Evolutionary conservation across 2,888 invertebrate species (phyloP).

Genomic region (Cephus spinipes): DNA sequence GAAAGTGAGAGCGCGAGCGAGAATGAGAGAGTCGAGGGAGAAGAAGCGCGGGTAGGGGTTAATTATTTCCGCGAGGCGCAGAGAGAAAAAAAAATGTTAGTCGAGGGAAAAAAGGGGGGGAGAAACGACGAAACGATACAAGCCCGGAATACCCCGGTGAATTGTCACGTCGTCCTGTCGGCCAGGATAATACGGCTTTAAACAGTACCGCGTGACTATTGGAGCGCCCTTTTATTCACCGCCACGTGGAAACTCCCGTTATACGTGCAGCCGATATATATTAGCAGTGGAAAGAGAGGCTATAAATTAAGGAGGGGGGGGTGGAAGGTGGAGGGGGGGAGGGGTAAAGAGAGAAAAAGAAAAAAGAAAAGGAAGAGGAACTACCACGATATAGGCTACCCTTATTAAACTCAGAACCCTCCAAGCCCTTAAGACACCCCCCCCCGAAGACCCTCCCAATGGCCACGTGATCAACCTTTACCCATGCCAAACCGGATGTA

Average conservation of each 20-base stretch:
- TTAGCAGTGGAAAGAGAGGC: background rate
- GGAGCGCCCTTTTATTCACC: background rate
- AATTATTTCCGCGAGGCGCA: background rate
- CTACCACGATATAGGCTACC: background rate
- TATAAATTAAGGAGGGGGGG: background rate
- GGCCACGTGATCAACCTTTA: background rate
- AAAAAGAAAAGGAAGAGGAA: background rate
- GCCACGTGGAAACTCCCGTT: background rate
- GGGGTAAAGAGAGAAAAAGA: background rate
- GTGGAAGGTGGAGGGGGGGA: no score
- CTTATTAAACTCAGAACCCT: background rate
- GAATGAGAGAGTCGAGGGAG: background rate
- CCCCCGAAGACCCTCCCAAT: background rate
- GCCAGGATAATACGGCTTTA: background rate
- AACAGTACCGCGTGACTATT: background rate
- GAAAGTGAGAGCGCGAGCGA: background rate
- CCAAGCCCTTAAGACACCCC: background rate
- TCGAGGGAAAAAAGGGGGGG: background rate
- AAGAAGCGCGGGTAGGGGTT: background rate
- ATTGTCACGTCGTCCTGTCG: background rate
- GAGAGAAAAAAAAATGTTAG: slow-evolving; percentile 11
- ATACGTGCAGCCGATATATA: background rate
- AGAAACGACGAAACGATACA: background rate
- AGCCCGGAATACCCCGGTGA: background rate
- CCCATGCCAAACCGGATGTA: background rate